Base-by-base conservation (phyloP, 2,888 invertebrate genomes). In the Odontomyia ornata region DNA sequence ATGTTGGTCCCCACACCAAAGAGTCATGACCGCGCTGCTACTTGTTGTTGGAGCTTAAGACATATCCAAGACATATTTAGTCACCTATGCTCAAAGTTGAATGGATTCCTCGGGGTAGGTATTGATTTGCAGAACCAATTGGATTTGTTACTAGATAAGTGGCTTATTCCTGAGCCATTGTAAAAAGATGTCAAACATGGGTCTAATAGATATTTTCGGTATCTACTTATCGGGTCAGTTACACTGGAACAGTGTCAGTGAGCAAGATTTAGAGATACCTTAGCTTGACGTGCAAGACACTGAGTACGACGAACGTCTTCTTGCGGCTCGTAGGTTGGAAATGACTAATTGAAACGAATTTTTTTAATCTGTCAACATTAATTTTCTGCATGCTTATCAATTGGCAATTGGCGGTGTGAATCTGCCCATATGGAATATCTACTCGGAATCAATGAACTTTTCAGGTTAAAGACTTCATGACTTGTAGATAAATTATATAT, bases 191-290 rank as follows among this genome's bases (percentile, higher is more conserved):
- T 69, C 69, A 21, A 47, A 25, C 69, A 69, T 18, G 47, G 13
- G 30, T 13, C 46, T 69, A 69, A 69, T 69, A 69, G 69, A 69
- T 69, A 69, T 69, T 69, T 69, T 47, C 21, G 25, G 43, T 69
- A 47, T 69, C 69, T 18, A 30, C 46, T 69, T 69, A 69, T 43
- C 46, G 11, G 69, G 69, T 69, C 69, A 69, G 21, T 27, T 69
- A 69, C 69, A 15, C 21, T 25, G 21, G 15, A 15, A 52, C 52
- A 18, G 52, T 52, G 52, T 52, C 52, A 52, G 13, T 43, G 13
- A 52, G 3, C 52, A n/a, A 18, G 52, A 52, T 52, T 4, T 52
- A 52, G 52, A 52, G 3, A 52, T 15, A 18, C 4, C 13, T 18
- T 18, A 43, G 52, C 15, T 36, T 36, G 18, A 52, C 13, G n/a